These are phyloP conservation scores for Cryptoprocta ferox DNA, from an alignment of 2,797 vertebrate genomes.

Conservation along the genomic window DNA sequence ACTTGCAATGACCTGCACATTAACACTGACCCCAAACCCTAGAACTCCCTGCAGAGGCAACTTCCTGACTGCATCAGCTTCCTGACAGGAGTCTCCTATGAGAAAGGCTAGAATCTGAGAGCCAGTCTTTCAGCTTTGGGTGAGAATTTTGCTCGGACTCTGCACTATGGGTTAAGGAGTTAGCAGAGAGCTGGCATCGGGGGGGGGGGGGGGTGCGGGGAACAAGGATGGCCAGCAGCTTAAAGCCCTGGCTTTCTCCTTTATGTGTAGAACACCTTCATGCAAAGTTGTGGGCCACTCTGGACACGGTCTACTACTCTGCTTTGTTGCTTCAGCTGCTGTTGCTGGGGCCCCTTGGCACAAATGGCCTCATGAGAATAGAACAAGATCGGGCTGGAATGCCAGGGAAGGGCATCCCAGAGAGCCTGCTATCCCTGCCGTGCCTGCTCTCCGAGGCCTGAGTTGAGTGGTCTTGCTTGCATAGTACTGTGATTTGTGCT, in stretches of 20 bases:
- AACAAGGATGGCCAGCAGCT: neutral
- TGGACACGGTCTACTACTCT: neutral
- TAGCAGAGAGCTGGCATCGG: neutral
- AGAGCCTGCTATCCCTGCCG: neutral
- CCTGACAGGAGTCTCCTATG: slow-evolving; percentile 54
- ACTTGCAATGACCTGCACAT: slow-evolving; percentile 62
- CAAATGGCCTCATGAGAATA: neutral
- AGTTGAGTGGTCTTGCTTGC: neutral
- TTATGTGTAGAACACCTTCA: neutral
- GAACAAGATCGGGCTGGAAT: neutral
- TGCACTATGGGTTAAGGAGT: slow-evolving; percentile 10
- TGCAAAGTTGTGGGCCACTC: neutral
- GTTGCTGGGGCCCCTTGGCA: neutral
- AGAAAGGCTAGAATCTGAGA: slow-evolving; percentile 19
- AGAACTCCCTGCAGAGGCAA: slow-evolving; percentile 65
- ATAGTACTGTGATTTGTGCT: neutral
- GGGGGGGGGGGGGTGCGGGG: neutral
- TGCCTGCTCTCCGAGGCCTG: neutral
- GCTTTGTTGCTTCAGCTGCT: neutral
- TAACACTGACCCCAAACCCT: slow-evolving; percentile 71
- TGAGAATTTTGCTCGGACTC: slow-evolving; percentile 23
- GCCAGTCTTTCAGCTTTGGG: slow-evolving; percentile 24
- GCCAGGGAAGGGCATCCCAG: neutral
- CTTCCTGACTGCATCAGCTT: slow-evolving; percentile 72
- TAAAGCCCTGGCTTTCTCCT: neutral